Base-by-base conservation (phyloP, 2,113 vertebrate genomes). In the Prinia subflava region DNA sequence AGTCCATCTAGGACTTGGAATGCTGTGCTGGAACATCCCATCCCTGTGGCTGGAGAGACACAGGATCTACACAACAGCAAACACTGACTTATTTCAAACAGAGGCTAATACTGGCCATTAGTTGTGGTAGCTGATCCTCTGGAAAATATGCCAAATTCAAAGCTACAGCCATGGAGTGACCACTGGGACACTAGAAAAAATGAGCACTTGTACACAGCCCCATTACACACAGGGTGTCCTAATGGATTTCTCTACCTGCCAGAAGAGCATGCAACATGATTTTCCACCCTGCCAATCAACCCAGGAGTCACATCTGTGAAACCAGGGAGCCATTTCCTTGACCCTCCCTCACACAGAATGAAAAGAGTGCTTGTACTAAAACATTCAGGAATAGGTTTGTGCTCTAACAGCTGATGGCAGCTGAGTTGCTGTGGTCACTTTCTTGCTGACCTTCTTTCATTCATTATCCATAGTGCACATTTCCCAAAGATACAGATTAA, bases 251-350 rank as follows among this genome's bases (percentile, higher is more conserved):
- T 39, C 8, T 8, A 86, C 63, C 47, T 56, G 68, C 78, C 82
- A 68, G 16, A 76, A 75, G 60, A 81, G 75, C 62, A 37, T 1
- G 21, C 7, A 9, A 56, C 10, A 2, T 1, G 4, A 78, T 94
- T 90, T 86, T 49, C 92, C 78, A 60, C 14, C 31, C 89, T 87
- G 86, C 27, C 92, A 78, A 65, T 90, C 90, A 91, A 62, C 5
- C 4, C 68, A 90, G 49, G 60, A 89, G 74, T 17, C 94, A 64
- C 92, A 92, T 86, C 88, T 88, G 76, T 68, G 41, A 41, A 30
- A 57, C 39, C 0, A 44, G 14, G n/a, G 57, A 94, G 64, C 56
- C 30, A 39, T 71, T 69, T 64, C 37, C 73, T 39, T 56, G n/a
- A 65, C 55, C 88, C 86, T 42, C n/a, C 24, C n/a, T 86, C 50